These are phyloP conservation scores for Drosophila paranaensis DNA, from an alignment of 2,888 invertebrate species.

Conservation along the genomic window DNA sequence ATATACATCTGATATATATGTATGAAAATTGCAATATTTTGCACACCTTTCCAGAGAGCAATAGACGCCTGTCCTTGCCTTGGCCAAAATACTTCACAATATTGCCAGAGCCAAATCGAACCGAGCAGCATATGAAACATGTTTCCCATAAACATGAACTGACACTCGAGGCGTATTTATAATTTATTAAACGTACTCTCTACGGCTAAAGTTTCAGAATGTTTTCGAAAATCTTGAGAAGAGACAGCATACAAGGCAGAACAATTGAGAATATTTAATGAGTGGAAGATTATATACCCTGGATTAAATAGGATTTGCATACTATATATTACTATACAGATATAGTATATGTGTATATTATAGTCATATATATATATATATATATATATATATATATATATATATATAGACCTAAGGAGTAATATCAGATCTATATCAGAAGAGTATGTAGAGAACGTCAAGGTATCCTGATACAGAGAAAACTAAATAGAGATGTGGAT, in stretches of 20 bases:
- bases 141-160: constrained; percentile 43
- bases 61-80: constrained; percentile 65
- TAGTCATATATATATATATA: too few relatives aligned
- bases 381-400: too few relatives aligned
- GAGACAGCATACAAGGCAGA: neutral
- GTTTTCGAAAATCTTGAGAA: constrained; percentile 30
- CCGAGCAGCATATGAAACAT: constrained; percentile 40
- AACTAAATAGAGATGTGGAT: too few relatives aligned
- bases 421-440: too few relatives aligned
- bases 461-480: too few relatives aligned
- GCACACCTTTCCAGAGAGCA: constrained; percentile 49
- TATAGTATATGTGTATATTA: too few relatives aligned
- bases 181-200: constrained; percentile 47
- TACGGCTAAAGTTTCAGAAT: constrained; percentile 23
- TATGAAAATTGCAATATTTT: constrained; percentile 43
- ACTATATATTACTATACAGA: neutral
- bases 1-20: constrained; percentile 21
- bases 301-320: neutral
- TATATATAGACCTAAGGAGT: too few relatives aligned
- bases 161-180: constrained; percentile 47
- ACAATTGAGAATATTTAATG: neutral
- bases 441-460: too few relatives aligned
- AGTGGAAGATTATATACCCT: neutral
- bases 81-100: constrained; percentile 7
- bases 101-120: constrained; percentile 13